Conservation (phyloP, 1,140 invertebrate genomes). For the Calliopsis andreniformis region DNA sequence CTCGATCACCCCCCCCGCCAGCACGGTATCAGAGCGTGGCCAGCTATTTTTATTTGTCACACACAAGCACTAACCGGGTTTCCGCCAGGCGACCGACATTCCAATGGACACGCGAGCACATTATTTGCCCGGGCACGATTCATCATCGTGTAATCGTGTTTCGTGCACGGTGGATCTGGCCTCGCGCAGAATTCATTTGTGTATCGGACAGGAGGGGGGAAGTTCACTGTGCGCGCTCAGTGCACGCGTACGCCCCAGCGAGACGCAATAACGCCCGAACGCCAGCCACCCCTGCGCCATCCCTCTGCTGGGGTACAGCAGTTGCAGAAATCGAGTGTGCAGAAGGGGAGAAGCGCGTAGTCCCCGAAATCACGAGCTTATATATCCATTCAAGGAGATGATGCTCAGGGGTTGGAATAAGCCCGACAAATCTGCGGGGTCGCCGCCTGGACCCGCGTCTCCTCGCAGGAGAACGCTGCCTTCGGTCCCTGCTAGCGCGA, state of each 20-base stretch:
- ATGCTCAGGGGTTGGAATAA: conserved; percentile 29
- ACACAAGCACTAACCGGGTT: conserved; percentile 1
- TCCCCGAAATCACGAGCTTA: conserved; percentile 38
- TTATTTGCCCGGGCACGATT: conserved; percentile 38
- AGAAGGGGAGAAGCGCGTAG: conserved; percentile 6
- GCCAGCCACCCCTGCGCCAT: background rate
- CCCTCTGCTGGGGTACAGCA: too few species aligned
- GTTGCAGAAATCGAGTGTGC: background rate
- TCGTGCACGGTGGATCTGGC: conserved; percentile 5
- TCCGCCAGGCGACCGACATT: conserved; percentile 35
- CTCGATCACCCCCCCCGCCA: background rate
- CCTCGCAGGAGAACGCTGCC: background rate
- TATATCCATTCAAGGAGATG: conserved; percentile 30
- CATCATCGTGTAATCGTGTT: conserved; percentile 44
- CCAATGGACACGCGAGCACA: conserved; percentile 33
- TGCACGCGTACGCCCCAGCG: background rate
- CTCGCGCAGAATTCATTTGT: conserved; percentile 23
- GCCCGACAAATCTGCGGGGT: conserved; percentile 27
- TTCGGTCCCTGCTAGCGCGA: background rate
- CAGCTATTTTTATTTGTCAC: conserved; percentile 34
- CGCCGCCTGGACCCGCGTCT: background rate
- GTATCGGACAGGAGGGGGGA: conserved; percentile 26
- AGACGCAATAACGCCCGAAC: conserved; percentile 37
- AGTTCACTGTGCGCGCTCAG: conserved; percentile 15
- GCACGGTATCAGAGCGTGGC: background rate